Percentiles rank a stretch among this genome's conserved stretches.
Evolutionary conservation across 1,140 invertebrate species (phyloP).

Genomic region (Sweltsa coloradensis): DNA sequence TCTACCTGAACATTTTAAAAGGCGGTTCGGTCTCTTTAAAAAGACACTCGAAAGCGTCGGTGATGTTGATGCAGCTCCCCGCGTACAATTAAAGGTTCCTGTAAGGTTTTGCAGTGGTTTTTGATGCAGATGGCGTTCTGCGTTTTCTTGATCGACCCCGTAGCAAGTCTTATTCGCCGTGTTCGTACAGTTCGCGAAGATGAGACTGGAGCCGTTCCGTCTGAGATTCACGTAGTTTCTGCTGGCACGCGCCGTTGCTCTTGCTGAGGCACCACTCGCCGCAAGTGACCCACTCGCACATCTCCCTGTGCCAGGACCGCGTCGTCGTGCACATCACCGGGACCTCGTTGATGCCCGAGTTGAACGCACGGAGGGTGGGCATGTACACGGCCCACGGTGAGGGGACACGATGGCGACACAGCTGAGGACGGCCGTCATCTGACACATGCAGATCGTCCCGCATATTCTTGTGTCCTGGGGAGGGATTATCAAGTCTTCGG

Average conservation of each 20-base stretch:
- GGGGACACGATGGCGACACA: slow-evolving; percentile 74
- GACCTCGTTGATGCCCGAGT: slow-evolving; percentile 68
- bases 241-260: slow-evolving; percentile 71
- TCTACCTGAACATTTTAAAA: slow-evolving; percentile 66
- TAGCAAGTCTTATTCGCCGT: slow-evolving; percentile 78
- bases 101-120: slow-evolving; percentile 77
- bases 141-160: slow-evolving; percentile 75
- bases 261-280: slow-evolving; percentile 88
- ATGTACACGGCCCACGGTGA: slow-evolving; percentile 75
- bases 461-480: slow-evolving; percentile 77
- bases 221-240: slow-evolving; percentile 79
- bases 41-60: slow-evolving; percentile 74
- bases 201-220: slow-evolving; percentile 62
- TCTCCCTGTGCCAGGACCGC: slow-evolving; percentile 59
- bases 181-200: slow-evolving; percentile 70
- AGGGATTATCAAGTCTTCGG: slow-evolving; percentile 67
- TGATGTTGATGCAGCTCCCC: slow-evolving; percentile 74
- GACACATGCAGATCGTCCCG: slow-evolving; percentile 81
- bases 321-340: slow-evolving; percentile 86
- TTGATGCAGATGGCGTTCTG: slow-evolving; percentile 70
- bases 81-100: slow-evolving; percentile 76
- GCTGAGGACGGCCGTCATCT: slow-evolving; percentile 79
- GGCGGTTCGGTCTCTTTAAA: slow-evolving; percentile 70
- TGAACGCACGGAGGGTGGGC: slow-evolving; percentile 72
- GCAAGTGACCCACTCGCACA: slow-evolving; percentile 77